Base-by-base conservation (phyloP, 1,140 invertebrate species). In the Aphidius ervi region DNA sequence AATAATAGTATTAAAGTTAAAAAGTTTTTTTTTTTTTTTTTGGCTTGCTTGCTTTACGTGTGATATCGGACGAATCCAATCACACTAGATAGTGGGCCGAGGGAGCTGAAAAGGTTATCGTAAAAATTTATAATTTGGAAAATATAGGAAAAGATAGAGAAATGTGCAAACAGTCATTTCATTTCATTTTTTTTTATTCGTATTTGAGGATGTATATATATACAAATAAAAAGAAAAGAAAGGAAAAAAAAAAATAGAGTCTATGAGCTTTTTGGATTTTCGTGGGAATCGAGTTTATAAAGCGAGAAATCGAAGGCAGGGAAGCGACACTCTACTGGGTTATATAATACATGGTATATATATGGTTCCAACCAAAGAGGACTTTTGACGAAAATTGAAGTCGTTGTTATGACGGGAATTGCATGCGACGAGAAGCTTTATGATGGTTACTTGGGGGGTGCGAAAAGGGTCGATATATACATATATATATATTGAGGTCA, bases 81-180 rank as follows among this genome's bases (percentile, higher is more conserved):
- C 64, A 68, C 70, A 71, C 54, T 42, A 45, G 47, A 52, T 31
- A 5, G 46, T 46, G 39, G 61, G 54, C 49, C 53, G 54, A 58
- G 59, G 49, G 55, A 55, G 16, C 16, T 16, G 16, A 58, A 56
- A 59, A 46, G 62, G 53, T 58, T 61, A 56, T 79, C 78, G 75
- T 81, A 81, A 81, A 81, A 81, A 79, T 81, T 81, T 79, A 81
- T 76, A 81, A 81, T 79, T 79, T 81, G 78, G 77, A 81, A 81
- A 81, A 79, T 77, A 77, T 70, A 71, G 66, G 61, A 52, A 45
- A 54, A 53, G 40, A 37, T 56, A 55, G 53, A 56, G 42, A 62
- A 10, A 46, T 42, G 23, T 31, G 23, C 23, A 31, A 31, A 31
- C 23, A 31, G 23, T 31, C 23, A 31, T 31, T 31, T 31, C 23